Percentiles rank a stretch among this genome's conserved stretches.
phyloP scores from a whole-genome alignment of 2,797 vertebrate species.

The Tamandua tetradactyla region DNA sequence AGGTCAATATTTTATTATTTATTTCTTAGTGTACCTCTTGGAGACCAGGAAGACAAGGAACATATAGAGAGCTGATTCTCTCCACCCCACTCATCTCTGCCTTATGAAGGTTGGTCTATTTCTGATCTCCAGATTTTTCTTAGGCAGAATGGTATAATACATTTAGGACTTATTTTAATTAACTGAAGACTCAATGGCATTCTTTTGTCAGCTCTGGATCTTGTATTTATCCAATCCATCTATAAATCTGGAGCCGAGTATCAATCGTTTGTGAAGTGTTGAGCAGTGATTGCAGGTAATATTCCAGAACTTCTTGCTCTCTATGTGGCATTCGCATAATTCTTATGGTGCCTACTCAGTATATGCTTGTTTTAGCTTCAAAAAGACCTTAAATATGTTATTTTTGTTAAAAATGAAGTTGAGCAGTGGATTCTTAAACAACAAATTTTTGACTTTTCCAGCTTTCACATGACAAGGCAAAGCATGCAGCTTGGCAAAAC shows the following conservation, averaged over 20 bases:
- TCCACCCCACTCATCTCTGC: too few relatives aligned
- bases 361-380: background rate
- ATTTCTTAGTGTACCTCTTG: background rate
- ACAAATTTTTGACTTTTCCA: background rate
- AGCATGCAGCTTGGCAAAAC: conserved; percentile 46
- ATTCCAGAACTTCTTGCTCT: background rate
- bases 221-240: background rate
- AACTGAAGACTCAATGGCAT: background rate
- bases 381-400: background rate
- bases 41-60: background rate
- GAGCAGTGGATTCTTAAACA: background rate
- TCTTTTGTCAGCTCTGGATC: background rate
- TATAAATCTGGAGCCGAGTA: background rate
- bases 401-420: conserved; percentile 18
- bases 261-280: background rate
- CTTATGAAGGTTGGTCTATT: background rate
- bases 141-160: background rate
- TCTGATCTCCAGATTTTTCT: background rate
- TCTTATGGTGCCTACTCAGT: background rate
- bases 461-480: background rate
- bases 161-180: background rate
- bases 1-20: background rate
- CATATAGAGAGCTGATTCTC: fast-evolving
- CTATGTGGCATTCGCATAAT: background rate
- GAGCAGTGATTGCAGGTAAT: background rate